Percentiles rank a stretch among this genome's conserved stretches.
These are phyloP conservation scores for Anniella stebbinsi DNA, from an alignment of 2,797 vertebrate genomes.

Conservation along the genomic window DNA sequence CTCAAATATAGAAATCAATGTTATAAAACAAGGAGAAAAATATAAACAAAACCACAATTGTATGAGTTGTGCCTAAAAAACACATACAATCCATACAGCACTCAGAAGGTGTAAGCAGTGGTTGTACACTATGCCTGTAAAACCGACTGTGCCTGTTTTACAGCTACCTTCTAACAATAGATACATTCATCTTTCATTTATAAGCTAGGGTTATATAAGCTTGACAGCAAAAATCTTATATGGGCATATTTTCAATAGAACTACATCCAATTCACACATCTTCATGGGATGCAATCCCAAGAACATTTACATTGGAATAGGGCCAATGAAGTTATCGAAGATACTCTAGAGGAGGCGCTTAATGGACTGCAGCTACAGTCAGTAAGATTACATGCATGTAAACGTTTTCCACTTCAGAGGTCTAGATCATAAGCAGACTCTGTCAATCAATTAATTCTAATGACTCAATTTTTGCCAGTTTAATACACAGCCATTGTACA, in stretches of 20 bases:
- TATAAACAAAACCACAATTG: neutral
- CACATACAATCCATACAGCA: neutral
- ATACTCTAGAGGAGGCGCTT: neutral
- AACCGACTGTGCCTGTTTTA: conserved; percentile 32
- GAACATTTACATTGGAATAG: neutral
- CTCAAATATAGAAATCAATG: neutral
- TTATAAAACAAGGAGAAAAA: neutral
- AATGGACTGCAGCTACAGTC: neutral
- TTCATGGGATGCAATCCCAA: neutral
- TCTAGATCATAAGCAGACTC: neutral
- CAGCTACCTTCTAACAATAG: conserved; percentile 16
- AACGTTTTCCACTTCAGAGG: neutral
- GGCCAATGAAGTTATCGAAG: neutral
- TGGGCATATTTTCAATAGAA: conserved; percentile 6
- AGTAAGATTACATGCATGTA: conserved; percentile 5
- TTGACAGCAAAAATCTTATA: neutral
- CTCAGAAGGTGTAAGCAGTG: conserved; percentile 32
- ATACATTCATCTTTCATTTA: neutral
- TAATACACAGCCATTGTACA: neutral
- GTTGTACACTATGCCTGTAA: neutral
- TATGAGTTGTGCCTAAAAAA: conserved; percentile 22
- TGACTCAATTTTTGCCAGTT: neutral
- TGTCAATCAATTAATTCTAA: conserved; percentile 22
- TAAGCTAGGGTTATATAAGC: neutral
- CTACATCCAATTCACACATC: neutral